Evolutionary conservation across 2,113 vertebrate genomes (phyloP).

Genomic region (Hippocampus zosterae): DNA sequence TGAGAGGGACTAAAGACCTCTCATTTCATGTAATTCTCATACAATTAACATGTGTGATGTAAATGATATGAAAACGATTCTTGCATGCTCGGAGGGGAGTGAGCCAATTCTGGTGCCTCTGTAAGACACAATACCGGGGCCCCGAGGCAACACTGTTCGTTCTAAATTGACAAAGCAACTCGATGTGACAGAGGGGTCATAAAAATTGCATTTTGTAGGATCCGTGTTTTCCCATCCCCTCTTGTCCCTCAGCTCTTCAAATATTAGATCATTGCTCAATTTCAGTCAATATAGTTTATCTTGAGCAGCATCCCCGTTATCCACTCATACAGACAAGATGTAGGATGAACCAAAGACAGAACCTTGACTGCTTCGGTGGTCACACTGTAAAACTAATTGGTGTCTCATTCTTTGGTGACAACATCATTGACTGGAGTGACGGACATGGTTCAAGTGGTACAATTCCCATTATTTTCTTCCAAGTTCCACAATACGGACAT

Average conservation of each 20-base stretch:
- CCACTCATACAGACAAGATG: conserved; percentile 43
- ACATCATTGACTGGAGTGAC: background rate
- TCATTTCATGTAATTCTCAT: background rate
- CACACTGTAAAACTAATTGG: conserved; percentile 23
- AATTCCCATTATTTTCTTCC: conserved; percentile 20
- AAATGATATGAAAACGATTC: conserved; percentile 38
- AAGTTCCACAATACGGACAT: background rate
- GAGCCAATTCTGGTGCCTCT: conserved; percentile 36
- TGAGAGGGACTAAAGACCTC: background rate
- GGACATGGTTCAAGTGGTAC: background rate
- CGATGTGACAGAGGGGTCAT: conserved; percentile 68
- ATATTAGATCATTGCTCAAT: conserved; percentile 63
- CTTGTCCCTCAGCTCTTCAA: conserved; percentile 55
- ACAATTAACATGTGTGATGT: conserved; percentile 19
- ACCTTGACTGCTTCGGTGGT: conserved; percentile 12
- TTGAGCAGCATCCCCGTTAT: conserved; percentile 33
- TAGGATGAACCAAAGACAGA: conserved; percentile 30
- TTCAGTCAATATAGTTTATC: conserved; percentile 62
- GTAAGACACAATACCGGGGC: conserved; percentile 25
- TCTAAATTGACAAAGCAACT: conserved; percentile 71
- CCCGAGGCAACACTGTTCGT: conserved; percentile 52
- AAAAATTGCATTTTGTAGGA: conserved; percentile 69
- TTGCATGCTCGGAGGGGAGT: conserved; percentile 31
- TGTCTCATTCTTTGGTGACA: conserved; percentile 26
- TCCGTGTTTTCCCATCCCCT: conserved; percentile 48